A percentile compares a stretch with the other conserved stretches of the same genome.
These are phyloP conservation scores for Melanerpes aurifrons DNA, from an alignment of 2,113 vertebrate species.

Conservation along the genomic window DNA sequence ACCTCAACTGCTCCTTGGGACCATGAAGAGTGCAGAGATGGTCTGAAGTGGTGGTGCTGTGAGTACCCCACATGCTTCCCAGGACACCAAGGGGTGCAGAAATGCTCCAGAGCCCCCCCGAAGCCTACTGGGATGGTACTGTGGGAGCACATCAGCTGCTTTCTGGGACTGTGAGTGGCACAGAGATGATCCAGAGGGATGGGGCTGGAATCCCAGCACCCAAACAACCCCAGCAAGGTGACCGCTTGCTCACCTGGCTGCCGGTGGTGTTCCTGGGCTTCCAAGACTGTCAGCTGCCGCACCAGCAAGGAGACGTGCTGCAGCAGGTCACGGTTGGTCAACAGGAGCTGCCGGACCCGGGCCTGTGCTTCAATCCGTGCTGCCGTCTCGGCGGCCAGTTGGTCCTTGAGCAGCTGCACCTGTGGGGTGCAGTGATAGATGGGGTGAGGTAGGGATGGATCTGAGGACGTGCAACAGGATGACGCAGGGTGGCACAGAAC, in stretches of 20 bases:
- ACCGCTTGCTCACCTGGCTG: constrained; percentile 21
- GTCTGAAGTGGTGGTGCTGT: not conserved
- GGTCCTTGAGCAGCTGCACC: constrained; percentile 86
- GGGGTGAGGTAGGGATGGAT: not conserved
- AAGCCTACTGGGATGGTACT: not conserved
- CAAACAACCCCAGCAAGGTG: too few relatives aligned
- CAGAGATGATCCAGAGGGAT: not conserved
- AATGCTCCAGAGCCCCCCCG: not conserved
- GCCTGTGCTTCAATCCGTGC: constrained; percentile 85
- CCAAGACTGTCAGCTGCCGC: constrained; percentile 84
- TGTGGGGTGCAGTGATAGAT: not conserved
- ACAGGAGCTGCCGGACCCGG: constrained; percentile 85
- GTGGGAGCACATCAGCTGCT: not conserved
- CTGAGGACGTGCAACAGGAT: not conserved
- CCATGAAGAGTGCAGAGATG: not conserved
- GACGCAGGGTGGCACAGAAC: not conserved
- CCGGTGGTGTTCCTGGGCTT: constrained; percentile 58
- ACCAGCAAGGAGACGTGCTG: constrained; percentile 86
- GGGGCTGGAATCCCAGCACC: not conserved
- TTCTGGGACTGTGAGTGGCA: fast-evolving
- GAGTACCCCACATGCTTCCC: not conserved
- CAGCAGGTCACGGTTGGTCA: constrained; percentile 86
- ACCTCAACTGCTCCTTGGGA: not conserved
- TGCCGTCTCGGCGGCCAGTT: constrained; percentile 80
- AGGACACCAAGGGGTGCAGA: fast-evolving